phyloP scores from a whole-genome alignment of 1,140 invertebrate genomes.

The Drosophila ogumai region DNA sequence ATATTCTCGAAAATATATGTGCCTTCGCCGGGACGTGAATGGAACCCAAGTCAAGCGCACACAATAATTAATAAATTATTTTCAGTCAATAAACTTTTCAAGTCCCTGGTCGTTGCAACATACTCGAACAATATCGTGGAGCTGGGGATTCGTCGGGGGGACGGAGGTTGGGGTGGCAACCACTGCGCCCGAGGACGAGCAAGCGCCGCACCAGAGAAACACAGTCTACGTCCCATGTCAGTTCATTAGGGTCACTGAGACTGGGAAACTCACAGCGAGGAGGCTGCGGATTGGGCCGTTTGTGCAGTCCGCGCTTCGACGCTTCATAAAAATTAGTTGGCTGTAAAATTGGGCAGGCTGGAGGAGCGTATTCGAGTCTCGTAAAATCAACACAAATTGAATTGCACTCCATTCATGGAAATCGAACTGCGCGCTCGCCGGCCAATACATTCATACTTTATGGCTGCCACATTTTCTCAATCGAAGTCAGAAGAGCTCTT shows the following conservation, averaged over 20 bases:
- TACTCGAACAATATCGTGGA: constrained; percentile 10
- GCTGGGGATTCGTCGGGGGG: constrained; percentile 14
- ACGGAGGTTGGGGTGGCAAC: constrained; percentile 40
- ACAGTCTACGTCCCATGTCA: constrained; percentile 55
- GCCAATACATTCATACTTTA: constrained; percentile 41
- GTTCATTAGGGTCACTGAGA: constrained; percentile 77
- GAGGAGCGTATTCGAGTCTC: constrained; percentile 31
- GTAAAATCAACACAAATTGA: constrained; percentile 67
- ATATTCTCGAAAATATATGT: constrained; percentile 30
- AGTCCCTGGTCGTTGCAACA: constrained; percentile 61
- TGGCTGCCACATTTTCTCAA: constrained; percentile 25
- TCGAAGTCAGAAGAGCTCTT: constrained; percentile 20
- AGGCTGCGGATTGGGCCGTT: constrained; percentile 24
- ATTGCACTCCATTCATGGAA: constrained; percentile 76
- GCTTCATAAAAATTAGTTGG: constrained; percentile 74
- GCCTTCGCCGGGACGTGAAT: constrained; percentile 11
- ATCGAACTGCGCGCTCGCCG: constrained; percentile 15
- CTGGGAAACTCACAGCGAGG: constrained; percentile 21
- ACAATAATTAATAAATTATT: constrained; percentile 80
- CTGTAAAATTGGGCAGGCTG: constrained; percentile 62
- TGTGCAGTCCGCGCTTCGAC: constrained; percentile 41
- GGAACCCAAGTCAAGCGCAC: constrained; percentile 38
- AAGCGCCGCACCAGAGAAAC: constrained; percentile 52
- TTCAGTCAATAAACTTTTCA: constrained; percentile 75
- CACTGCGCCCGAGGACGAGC: constrained; percentile 56